Evolutionary conservation across 92 coral and sea anemone species (phyloP), one percentile per base, ranked within the genome.

Genomic region (Montipora capitata): DNA sequence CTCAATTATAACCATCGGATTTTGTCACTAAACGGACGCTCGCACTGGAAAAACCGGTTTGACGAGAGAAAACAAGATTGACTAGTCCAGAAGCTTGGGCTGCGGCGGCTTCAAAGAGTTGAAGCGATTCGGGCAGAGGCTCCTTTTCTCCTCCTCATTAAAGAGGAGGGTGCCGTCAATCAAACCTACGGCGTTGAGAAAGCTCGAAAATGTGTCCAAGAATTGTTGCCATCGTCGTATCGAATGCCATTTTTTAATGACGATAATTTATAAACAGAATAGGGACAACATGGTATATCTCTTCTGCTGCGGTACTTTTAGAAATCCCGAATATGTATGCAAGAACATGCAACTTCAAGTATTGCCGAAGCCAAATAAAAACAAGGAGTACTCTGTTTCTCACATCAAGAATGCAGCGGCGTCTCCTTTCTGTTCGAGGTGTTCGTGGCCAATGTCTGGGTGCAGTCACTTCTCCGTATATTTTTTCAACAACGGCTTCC

Each of bases 241-340:
- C 13, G 42, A 35, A 35, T 88, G 92, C 84, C 78, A 82, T 16
- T 61, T 81, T 17, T 74, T 72, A 82, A 15, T n/a, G 56, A 5
- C 62, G 57, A 70, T 61, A 88, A 15, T 66, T 64, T 2, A 82
- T 20, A 27, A 82, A 75, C 11, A 82, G 51, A 14, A 82, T 67
- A 8, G 88, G 81, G 3, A 89, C 88, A 18, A 89, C 17, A 20
- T 87, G 84, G 45, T 86, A 80, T 20, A 80, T 86, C 12, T 91
- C 91, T n/a, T 91, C 84, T 57, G 79, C 73, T 7, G 81, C 88
- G 10, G 85, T 86, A 17, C 91, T 86, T 67, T 86, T 86, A 41
- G 84, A 79, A 48, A 91, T 81, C 5, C 64, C 27, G 56, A 86
- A 91, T 5, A 68, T 43, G 41, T 66, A 64, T 18, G 79, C 90